A percentile compares a stretch with the other conserved stretches of the same genome.
phyloP scores from a whole-genome alignment of 2,888 invertebrate species.

The Ecliptopera silaceata region DNA sequence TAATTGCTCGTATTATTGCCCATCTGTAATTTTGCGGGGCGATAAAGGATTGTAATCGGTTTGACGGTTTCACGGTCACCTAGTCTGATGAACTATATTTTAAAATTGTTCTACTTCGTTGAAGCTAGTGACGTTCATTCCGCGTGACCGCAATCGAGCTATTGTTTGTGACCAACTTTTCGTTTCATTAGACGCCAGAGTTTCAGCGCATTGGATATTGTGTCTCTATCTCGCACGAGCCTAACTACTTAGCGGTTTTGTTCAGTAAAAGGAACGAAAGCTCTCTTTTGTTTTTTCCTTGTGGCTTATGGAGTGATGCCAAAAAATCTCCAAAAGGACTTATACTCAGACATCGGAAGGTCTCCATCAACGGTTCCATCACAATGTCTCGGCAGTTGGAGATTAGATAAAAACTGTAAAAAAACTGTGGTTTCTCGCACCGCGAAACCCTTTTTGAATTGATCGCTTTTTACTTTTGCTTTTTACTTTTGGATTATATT shows the following conservation, averaged over 20 bases:
- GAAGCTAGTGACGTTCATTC: slow-evolving; percentile 2
- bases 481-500: slow-evolving; percentile 79
- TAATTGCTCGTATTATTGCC: slow-evolving; percentile 53
- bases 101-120: slow-evolving; percentile 14
- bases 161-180: slow-evolving; percentile 9
- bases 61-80: slow-evolving; percentile 12
- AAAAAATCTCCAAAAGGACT: slow-evolving; percentile 17
- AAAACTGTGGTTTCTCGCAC: slow-evolving; percentile 63
- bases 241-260: slow-evolving; percentile 4
- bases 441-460: slow-evolving; percentile 63
- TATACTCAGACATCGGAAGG: slow-evolving; percentile 21
- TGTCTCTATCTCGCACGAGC: not conserved
- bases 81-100: slow-evolving; percentile 15
- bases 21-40: slow-evolving; percentile 52
- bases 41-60: slow-evolving; percentile 38
- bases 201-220: not conserved
- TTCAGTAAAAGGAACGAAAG: slow-evolving; percentile 9
- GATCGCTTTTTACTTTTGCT: slow-evolving; percentile 58
- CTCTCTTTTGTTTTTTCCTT: slow-evolving; percentile 20
- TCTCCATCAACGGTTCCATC: slow-evolving; percentile 38
- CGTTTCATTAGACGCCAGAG: not conserved
- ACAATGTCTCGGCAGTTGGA: slow-evolving; percentile 46
- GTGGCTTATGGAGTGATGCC: slow-evolving; percentile 22
- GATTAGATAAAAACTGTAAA: slow-evolving; percentile 51
- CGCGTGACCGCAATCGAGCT: slow-evolving; percentile 1